A percentile compares a stretch with the other conserved stretches of the same genome.
phyloP scores from a whole-genome alignment of 2,113 vertebrate genomes.

The Ia io region DNA sequence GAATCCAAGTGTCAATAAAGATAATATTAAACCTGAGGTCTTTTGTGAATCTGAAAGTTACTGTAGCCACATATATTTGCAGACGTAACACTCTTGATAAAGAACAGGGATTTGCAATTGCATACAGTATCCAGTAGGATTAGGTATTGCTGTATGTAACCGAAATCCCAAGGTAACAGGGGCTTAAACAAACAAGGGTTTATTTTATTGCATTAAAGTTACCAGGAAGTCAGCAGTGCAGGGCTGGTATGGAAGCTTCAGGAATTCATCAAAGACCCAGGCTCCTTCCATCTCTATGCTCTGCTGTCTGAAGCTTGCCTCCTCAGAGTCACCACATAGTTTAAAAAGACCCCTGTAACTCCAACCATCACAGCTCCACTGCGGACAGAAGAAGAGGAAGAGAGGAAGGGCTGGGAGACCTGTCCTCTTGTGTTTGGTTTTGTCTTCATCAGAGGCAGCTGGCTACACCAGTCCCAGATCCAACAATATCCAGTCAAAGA shows the following conservation, averaged over 20 bases:
- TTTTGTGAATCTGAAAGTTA: conserved; percentile 25
- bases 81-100: neutral
- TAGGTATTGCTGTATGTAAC: neutral
- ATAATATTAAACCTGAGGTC: neutral
- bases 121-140: neutral
- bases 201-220: neutral
- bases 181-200: neutral
- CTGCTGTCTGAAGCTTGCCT: neutral
- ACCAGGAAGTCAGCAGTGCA: neutral
- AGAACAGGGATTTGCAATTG: neutral
- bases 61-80: neutral
- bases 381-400: neutral
- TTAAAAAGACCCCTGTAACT: neutral
- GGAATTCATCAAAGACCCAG: neutral
- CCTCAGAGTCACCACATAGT: neutral
- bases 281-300: neutral
- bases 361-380: neutral
- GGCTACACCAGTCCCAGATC: neutral
- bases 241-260: neutral
- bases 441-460: neutral
- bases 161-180: neutral
- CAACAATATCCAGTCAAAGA: neutral
- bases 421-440: neutral
- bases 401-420: neutral
- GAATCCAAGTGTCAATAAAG: neutral